These are phyloP conservation scores for Prosopocoilus inquinatus DNA, from an alignment of 2,888 invertebrate genomes.

Conservation along the genomic window DNA sequence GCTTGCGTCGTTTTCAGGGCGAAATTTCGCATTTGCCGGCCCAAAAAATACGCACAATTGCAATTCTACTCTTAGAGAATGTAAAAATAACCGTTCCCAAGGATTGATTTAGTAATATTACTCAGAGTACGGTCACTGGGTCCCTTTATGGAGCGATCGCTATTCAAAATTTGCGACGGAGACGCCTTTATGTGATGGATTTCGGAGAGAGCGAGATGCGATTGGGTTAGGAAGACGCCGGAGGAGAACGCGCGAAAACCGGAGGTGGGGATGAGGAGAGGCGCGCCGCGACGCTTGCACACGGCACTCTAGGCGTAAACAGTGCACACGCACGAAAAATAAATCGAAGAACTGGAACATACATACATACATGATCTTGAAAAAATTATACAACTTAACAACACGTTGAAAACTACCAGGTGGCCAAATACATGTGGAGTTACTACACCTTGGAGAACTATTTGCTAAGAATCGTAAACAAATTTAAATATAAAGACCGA, in stretches of 20 bases:
- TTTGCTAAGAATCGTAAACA: not conserved
- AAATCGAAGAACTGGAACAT: slow-evolving; percentile 2
- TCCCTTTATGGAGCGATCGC: slow-evolving; percentile 40
- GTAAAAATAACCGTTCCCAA: slow-evolving; percentile 23
- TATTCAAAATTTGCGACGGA: slow-evolving; percentile 31
- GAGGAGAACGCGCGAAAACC: slow-evolving; percentile 10
- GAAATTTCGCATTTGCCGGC: not conserved
- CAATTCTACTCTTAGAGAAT: slow-evolving; percentile 15
- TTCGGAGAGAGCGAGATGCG: slow-evolving; percentile 14
- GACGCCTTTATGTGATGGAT: slow-evolving; percentile 13
- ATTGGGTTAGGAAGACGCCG: not conserved
- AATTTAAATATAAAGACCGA: not conserved
- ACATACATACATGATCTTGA: slow-evolving; percentile 12
- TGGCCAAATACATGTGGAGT: not conserved
- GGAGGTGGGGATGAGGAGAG: slow-evolving; percentile 12
- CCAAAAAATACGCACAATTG: slow-evolving; percentile 9
- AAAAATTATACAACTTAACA: slow-evolving; percentile 2
- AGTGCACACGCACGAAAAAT: slow-evolving; percentile 12
- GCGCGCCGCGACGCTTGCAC: slow-evolving; percentile 31
- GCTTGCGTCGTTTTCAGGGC: not conserved
- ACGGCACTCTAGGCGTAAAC: slow-evolving; percentile 27
- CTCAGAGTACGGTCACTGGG: slow-evolving; percentile 29
- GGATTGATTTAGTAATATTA: slow-evolving; percentile 36
- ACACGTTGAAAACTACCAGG: slow-evolving; percentile 9
- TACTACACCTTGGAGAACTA: too few species aligned